Conservation (phyloP, 2,113 vertebrate species). For the Sebastes schlegelii region DNA sequence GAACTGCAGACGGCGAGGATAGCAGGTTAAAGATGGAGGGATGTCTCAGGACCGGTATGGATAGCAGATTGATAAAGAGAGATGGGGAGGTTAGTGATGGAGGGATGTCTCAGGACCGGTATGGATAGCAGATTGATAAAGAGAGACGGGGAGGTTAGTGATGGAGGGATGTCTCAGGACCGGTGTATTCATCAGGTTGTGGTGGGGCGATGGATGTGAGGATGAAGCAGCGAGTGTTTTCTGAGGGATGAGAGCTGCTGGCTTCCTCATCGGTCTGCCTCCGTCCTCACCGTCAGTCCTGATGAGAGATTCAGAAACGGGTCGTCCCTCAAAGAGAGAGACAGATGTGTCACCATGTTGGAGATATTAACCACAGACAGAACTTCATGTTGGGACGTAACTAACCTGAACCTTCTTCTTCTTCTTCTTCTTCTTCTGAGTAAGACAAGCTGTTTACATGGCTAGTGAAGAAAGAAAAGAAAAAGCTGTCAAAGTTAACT, state of each 20-base stretch:
- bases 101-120: too few relatives aligned
- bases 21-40: neutral
- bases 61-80: slow-evolving; percentile 32
- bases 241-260: slow-evolving; percentile 41
- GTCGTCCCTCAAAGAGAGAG: slow-evolving; percentile 35
- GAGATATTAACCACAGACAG: slow-evolving; percentile 53
- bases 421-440: too few relatives aligned
- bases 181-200: slow-evolving; percentile 8
- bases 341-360: slow-evolving; percentile 56
- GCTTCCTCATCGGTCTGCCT: slow-evolving; percentile 26
- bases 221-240: neutral
- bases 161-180: slow-evolving; percentile 22
- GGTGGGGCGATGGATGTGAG: slow-evolving; percentile 25
- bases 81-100: neutral
- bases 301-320: slow-evolving; percentile 57
- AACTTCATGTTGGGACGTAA: slow-evolving; percentile 40
- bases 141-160: slow-evolving; percentile 32
- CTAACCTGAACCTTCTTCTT: slow-evolving; percentile 14
- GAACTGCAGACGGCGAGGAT: neutral
- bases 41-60: neutral
- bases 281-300: slow-evolving; percentile 35
- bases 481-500: too few relatives aligned
- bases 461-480: too few relatives aligned
- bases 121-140: slow-evolving; percentile 28
- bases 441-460: too few relatives aligned